Base-by-base conservation (phyloP, 2,888 invertebrate genomes). In the Drosophila basisetae region DNA sequence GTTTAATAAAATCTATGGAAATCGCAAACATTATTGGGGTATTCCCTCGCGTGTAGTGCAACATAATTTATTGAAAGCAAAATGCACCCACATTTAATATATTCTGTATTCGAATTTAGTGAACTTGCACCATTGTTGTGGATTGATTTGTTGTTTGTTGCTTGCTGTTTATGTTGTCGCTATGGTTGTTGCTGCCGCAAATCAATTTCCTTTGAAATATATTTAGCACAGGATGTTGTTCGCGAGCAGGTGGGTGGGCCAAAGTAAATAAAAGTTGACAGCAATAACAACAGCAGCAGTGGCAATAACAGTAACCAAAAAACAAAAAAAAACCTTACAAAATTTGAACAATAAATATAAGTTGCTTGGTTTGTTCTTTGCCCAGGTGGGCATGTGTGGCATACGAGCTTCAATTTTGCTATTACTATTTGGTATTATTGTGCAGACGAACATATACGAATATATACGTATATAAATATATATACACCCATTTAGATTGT, bases 121-220 rank as follows among this genome's bases (percentile, higher is more conserved):
- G 7, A 11, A 22, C 47, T 62, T 35, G 33, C 54, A 25, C 9
- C 58, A 56, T 64, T 65, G 49, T 55, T 78, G 61, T 35, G 58
- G 56, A 47, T 68, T 65, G 62, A 78, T 39, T 56, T 55, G 33
- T 49, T 53, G 28, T 68, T 67, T 65, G 49, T 25, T 65, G 62
- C 61, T 73, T 62, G 33, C 31, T 63, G 33, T 54, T 78, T 13
- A 41, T 60, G 49, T n/a, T 59, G 37, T 28, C 50, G 58, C 33
- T 53, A n/a, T 56, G 54, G 50, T 35, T 59, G 66, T 49, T 62
- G 67, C 52, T 76, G 68, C 89, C 71, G 70, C 89, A 84, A 84
- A 84, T 87, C 89, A 84, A 89, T 84, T 89, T 89, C 82, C 84
- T 84, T 82, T 84, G 74, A 84, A 82, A 84, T 86, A 84, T 89